phyloP scores from a whole-genome alignment of 2,797 vertebrate genomes.

The Falco novaeseelandiae region DNA sequence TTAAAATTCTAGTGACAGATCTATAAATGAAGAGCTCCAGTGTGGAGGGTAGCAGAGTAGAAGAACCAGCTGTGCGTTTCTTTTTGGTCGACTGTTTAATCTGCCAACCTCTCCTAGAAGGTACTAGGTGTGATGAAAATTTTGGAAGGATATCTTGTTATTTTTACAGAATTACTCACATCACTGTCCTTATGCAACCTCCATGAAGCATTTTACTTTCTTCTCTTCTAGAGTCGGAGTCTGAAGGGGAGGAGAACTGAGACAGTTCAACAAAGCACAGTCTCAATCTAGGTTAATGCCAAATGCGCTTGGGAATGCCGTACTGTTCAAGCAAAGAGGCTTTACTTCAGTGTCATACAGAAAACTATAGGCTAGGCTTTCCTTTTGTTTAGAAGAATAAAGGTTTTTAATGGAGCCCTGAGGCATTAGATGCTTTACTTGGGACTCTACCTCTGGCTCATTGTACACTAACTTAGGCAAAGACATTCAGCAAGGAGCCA shows the following conservation, averaged over 20 bases:
- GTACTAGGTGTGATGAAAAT: neutral
- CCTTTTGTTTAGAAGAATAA: constrained; percentile 75
- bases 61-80: neutral
- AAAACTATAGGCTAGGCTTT: constrained; percentile 76
- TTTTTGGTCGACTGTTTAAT: neutral
- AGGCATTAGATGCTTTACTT: constrained; percentile 77
- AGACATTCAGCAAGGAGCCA: constrained; percentile 77
- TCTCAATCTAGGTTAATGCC: constrained; percentile 43
- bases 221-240: constrained; percentile 85
- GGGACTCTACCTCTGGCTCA: constrained; percentile 79
- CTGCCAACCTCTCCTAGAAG: neutral
- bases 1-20: neutral
- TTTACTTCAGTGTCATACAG: constrained; percentile 77
- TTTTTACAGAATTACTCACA: neutral
- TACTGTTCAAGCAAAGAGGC: constrained; percentile 71
- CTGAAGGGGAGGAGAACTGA: constrained; percentile 88
- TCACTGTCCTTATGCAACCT: neutral
- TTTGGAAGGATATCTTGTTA: neutral
- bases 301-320: constrained; percentile 66
- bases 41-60: neutral
- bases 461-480: constrained; percentile 73
- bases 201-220: neutral
- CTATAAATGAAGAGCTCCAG: neutral
- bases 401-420: constrained; percentile 76
- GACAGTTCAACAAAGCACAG: constrained; percentile 49